Base-by-base conservation (phyloP, 2,888 invertebrate genomes). In the Drosophila helvetica region DNA sequence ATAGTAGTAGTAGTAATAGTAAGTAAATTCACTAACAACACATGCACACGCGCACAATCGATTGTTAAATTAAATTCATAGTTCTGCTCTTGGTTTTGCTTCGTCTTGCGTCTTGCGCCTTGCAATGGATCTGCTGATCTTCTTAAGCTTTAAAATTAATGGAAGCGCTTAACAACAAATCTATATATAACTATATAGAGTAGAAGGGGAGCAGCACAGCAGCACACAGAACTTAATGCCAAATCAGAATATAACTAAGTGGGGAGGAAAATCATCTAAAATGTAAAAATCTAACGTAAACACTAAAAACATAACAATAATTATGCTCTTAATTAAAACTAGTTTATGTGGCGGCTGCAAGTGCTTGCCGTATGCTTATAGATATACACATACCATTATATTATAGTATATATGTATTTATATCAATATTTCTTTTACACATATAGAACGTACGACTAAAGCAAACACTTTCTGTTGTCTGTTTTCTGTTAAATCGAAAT, bases 231-330 rank as follows among this genome's bases (percentile, higher is more conserved):
- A 52, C 56, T 42, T 64, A 74, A 72, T 69, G 55, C 47, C 55
- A 60, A 62, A 46, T 43, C 58, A 69, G 60, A 60, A 47, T 51
- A 52, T 48, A 74, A 67, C 50, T 77, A 73, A 74, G 60, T 38
- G 7, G 38, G 38, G 6, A 15, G 38, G 38, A 15, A 84, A 73
- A 58, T 73, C 69, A 83, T 67, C 55, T 80, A 81, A 81, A 86
- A 75, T 75, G 70, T 77, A 85, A 79, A 82, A 86, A 75, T 71
- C 57, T 84, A 78, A 73, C 86, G n/a, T 69, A 80, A 68, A 42
- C 65, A 76, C 75, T 84, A 83, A 88, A 73, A 83, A 63, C 69
- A 80, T 76, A 88, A 88, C 74, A 86, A 83, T 73, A 77, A 75
- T 80, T 80, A 86, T 80, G 80, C 71, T 73, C 67, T 42, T 61